A percentile compares a stretch with the other conserved stretches of the same genome.
phyloP scores from a whole-genome alignment of 2,888 invertebrate species.

The Alitta virens region DNA sequence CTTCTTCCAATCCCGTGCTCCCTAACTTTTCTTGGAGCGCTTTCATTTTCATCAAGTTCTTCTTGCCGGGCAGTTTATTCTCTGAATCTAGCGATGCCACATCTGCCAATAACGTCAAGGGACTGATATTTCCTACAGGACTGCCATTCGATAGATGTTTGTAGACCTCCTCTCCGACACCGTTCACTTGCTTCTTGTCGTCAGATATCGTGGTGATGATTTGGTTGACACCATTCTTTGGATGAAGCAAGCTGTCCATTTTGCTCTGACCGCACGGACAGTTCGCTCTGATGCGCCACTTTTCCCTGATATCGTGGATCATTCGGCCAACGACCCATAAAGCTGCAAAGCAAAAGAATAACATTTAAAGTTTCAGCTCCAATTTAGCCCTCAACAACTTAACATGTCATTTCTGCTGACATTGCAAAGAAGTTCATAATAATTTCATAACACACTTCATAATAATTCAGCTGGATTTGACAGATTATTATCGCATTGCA shows the following conservation, averaged over 20 bases:
- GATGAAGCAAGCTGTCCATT: slow-evolving; percentile 20
- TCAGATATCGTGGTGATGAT: not conserved
- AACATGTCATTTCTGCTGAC: too few relatives aligned
- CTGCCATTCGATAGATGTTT: slow-evolving; percentile 9
- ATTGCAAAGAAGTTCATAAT: too few relatives aligned
- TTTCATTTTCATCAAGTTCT: slow-evolving; percentile 3
- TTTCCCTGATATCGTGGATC: slow-evolving; percentile 74
- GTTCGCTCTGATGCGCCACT: slow-evolving; percentile 76
- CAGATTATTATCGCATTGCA: too few relatives aligned
- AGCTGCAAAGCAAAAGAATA: slow-evolving; percentile 34
- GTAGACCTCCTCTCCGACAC: slow-evolving; percentile 8
- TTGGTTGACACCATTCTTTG: slow-evolving; percentile 12
- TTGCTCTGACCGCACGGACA: slow-evolving; percentile 65
- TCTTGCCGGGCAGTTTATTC: slow-evolving; percentile 34
- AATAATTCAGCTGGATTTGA: too few relatives aligned
- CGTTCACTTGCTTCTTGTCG: slow-evolving; percentile 32
- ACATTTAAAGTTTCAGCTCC: not conserved
- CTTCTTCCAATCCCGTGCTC: slow-evolving; percentile 2
- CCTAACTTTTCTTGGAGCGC: slow-evolving; percentile 1
- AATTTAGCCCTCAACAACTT: too few relatives aligned
- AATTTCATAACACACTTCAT: too few relatives aligned
- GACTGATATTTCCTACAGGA: slow-evolving; percentile 33
- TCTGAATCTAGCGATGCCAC: slow-evolving; percentile 63
- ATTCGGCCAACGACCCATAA: slow-evolving; percentile 61
- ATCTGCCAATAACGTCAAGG: slow-evolving; percentile 68